Evolutionary conservation across 2,888 invertebrate species (phyloP), one percentile per base, ranked within the genome.

Genomic region (Dromius quadrimaculatus): DNA sequence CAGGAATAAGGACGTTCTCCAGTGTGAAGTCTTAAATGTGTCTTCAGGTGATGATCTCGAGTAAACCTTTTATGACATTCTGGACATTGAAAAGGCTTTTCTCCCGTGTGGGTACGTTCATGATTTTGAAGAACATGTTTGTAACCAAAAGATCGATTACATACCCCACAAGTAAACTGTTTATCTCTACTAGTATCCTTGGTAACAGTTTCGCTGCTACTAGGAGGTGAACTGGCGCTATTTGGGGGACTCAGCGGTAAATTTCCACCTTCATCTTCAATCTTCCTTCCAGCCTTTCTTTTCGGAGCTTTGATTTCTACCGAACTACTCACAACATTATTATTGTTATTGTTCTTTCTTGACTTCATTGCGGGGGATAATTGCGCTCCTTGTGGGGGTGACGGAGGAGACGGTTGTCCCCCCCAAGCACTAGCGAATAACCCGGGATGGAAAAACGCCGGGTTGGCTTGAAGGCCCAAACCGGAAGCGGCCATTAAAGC

Each of bases 61-160:
- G 95, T 96, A 82, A 96, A 96, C 74, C 94, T 74, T 82, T 96
- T 96, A 80, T 94, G 92, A 80, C 96, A 96, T 81, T 94, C 93
- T 23, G 90, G 91, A 78, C 96, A 96, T 80, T 94, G 93, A 84
- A 95, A 96, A 0, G 96, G 96, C 78, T 96, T 96, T 80, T 96
- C 96, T 0, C 96, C 96, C 0, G 96, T 96, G 81, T 96, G 96
- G 0, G 96, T 97, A 76, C 96, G 89, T 79, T 95, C 95, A 83
- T 96, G 96, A 80, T 96, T 96, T 83, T 96, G 95, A 59, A 96
- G 85, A 15, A 96, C 96, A 83, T 96, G 96, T 79, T 96, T 96
- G 85, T 96, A 96, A 54, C 95, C 95, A 79, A 96, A 96, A 8
- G 92, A 92, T 74, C 95, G 89, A 72, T 91, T 90, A 84, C 96